A percentile compares a stretch with the other conserved stretches of the same genome.
Conservation (phyloP, 2,888 invertebrate genomes). For the Plagodis dolabraria region DNA sequence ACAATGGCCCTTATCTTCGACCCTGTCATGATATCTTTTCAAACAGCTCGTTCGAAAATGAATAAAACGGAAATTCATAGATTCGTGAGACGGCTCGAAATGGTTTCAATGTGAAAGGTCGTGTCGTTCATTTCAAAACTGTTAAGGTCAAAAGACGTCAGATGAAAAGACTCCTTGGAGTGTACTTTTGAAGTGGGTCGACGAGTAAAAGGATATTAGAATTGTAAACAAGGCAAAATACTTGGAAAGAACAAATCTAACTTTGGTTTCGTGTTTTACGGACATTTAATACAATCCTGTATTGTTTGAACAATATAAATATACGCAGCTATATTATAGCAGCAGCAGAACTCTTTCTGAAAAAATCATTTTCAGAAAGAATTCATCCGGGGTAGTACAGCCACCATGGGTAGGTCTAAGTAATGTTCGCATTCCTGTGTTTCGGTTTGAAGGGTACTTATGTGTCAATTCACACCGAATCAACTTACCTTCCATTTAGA, state of each 20-base stretch:
- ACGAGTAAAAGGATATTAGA: not conserved
- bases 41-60: constrained; percentile 5
- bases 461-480: no score
- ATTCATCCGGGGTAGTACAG: no score
- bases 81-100: constrained; percentile 17
- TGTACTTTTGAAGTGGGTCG: not conserved
- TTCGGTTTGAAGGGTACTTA: no score
- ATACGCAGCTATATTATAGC: no score
- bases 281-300: no score
- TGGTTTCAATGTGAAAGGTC: constrained; percentile 12
- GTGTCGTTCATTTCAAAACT: constrained; percentile 10
- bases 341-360: no score
- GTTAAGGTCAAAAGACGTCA: constrained; percentile 1
- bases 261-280: not conserved
- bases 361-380: no score
- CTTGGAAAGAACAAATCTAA: not conserved
- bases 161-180: not conserved
- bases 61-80: constrained; percentile 22
- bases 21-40: constrained; percentile 12
- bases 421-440: no score
- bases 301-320: no score
- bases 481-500: constrained; percentile 86
- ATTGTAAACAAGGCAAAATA: not conserved
- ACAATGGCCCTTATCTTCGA: constrained; percentile 21
- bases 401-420: no score